Percentiles rank a stretch among this genome's conserved stretches.
Conservation (phyloP, 2,113 vertebrate species). For the Nannobrachium achirus region DNA sequence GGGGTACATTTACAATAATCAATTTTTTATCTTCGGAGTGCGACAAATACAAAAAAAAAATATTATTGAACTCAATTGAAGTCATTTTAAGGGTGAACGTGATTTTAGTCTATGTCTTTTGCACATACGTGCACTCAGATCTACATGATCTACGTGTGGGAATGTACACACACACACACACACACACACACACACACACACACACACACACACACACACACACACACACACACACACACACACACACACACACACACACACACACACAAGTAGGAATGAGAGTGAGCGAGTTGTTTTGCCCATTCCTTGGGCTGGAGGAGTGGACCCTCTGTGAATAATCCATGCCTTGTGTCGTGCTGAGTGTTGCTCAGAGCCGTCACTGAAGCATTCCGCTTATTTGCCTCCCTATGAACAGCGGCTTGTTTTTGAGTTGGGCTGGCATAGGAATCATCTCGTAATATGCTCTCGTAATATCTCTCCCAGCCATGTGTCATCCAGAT, state of each 20-base stretch:
- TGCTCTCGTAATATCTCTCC: slow-evolving; percentile 34
- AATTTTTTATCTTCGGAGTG: no score
- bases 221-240: not conserved
- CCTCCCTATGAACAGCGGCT: slow-evolving; percentile 31
- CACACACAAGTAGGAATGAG: slow-evolving; percentile 32
- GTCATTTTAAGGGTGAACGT: no score
- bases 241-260: no score
- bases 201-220: not conserved
- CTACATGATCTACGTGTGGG: no score
- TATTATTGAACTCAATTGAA: no score
- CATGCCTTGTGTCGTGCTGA: slow-evolving; percentile 49
- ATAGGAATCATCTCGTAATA: slow-evolving; percentile 36
- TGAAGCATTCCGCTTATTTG: slow-evolving; percentile 60
- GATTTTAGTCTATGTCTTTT: no score
- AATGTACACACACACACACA: not conserved
- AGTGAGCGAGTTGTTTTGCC: slow-evolving; percentile 69
- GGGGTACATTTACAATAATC: no score
- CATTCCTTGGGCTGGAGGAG: slow-evolving; percentile 74
- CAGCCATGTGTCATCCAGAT: slow-evolving; percentile 15
- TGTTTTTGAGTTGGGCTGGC: slow-evolving; percentile 40
- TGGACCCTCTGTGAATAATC: slow-evolving; percentile 50
- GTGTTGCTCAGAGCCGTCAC: slow-evolving; percentile 56
- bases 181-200: slow-evolving; percentile 3
- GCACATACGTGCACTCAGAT: no score
- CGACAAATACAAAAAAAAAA: no score